Evolutionary conservation across 2,113 vertebrate genomes (phyloP).

Genomic region (Potamarius usumacintae): DNA sequence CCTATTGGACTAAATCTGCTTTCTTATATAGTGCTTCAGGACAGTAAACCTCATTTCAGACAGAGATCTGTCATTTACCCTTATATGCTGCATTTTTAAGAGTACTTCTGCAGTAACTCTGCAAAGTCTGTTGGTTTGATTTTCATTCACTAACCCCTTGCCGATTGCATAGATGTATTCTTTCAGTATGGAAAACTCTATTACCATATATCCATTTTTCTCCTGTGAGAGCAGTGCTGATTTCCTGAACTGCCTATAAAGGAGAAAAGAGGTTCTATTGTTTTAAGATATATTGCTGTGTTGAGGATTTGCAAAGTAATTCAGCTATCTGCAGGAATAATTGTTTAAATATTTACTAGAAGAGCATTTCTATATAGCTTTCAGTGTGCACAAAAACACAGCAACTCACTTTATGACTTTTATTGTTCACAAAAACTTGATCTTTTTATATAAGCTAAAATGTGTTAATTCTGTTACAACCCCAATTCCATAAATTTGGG

Average conservation of each 20-base stretch:
- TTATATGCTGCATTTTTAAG: slow-evolving; percentile 49
- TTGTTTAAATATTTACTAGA: slow-evolving; percentile 31
- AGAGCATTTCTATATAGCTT: background rate
- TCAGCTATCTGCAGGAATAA: slow-evolving; percentile 26
- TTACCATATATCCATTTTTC: slow-evolving; percentile 53
- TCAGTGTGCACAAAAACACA: slow-evolving; percentile 21
- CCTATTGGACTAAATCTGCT: background rate
- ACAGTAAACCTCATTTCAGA: background rate
- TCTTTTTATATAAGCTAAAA: background rate
- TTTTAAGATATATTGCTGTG: slow-evolving; percentile 13
- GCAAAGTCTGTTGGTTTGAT: slow-evolving; percentile 52
- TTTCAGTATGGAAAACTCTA: slow-evolving; percentile 61
- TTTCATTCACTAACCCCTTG: slow-evolving; percentile 54
- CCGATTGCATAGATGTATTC: slow-evolving; percentile 56
- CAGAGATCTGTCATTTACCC: background rate
- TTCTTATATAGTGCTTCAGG: background rate
- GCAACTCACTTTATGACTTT: background rate
- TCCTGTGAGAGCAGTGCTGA: slow-evolving; percentile 2
- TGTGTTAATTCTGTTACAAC: too few relatives aligned
- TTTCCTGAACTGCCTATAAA: slow-evolving; percentile 3
- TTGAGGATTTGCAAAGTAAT: slow-evolving; percentile 24
- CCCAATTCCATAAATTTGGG: too few relatives aligned
- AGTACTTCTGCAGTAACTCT: slow-evolving; percentile 41
- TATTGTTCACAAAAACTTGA: background rate
- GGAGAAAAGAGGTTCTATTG: slow-evolving; percentile 16